These are phyloP conservation scores for Malurus leucopterus DNA, from an alignment of 2,797 vertebrate species.

Conservation along the genomic window DNA sequence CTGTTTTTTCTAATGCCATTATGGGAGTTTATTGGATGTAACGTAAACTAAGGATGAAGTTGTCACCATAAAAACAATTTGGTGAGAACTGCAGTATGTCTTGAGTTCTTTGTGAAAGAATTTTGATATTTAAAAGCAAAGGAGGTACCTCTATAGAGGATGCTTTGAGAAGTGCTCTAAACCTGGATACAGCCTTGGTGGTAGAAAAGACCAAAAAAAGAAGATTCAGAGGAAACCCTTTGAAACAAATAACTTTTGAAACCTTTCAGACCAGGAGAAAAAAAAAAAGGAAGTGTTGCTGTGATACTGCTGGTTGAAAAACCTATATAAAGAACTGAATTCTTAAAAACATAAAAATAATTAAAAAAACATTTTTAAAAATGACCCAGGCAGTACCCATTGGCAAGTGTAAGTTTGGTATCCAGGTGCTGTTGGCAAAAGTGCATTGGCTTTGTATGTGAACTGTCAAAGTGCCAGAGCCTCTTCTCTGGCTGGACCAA, in stretches of 20 bases:
- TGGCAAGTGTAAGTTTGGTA: background rate
- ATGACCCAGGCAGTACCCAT: background rate
- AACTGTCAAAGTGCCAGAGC: background rate
- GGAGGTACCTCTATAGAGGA: background rate
- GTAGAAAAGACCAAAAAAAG: background rate
- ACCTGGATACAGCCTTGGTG: background rate
- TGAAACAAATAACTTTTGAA: slow-evolving; percentile 7
- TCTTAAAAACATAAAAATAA: background rate
- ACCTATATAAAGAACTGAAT: background rate
- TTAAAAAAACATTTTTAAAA: too few species aligned
- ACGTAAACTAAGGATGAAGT: background rate
- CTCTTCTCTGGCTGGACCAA: background rate
- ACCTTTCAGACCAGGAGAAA: background rate
- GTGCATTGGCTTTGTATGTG: background rate
- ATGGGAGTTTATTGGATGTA: background rate
- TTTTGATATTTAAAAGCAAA: background rate
- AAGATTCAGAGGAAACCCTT: background rate
- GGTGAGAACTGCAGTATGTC: background rate
- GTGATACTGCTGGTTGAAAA: background rate
- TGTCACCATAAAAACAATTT: background rate
- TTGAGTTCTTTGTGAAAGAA: background rate
- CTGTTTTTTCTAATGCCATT: background rate
- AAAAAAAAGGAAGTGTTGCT: background rate
- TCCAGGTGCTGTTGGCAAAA: background rate
- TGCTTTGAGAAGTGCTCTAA: slow-evolving; percentile 6